phyloP scores from a whole-genome alignment of 2,113 vertebrate species.

The Suricata suricatta region DNA sequence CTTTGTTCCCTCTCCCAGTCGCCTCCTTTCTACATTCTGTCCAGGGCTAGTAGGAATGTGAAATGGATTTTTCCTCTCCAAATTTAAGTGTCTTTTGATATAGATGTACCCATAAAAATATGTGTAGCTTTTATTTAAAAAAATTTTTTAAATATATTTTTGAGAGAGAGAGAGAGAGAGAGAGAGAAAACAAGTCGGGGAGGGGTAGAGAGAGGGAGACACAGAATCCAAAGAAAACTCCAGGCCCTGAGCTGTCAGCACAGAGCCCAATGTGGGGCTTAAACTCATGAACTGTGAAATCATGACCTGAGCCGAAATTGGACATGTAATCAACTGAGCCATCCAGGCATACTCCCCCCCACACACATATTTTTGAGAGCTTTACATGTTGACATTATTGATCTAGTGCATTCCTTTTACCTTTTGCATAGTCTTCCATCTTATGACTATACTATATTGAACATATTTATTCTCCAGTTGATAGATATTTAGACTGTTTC shows the following conservation, averaged over 20 bases:
- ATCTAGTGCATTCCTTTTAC: background rate
- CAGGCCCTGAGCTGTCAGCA: too few relatives aligned
- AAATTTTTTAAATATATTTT: too few relatives aligned
- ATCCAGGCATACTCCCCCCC: background rate
- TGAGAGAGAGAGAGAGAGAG: too few relatives aligned
- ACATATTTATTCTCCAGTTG: background rate
- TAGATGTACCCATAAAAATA: background rate
- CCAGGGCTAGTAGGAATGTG: background rate
- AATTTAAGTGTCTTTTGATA: background rate
- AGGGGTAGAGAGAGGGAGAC: too few relatives aligned
- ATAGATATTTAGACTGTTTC: background rate
- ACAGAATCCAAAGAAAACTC: too few relatives aligned
- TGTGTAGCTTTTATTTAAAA: background rate
- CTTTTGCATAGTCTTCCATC: background rate
- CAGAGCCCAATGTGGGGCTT: too few relatives aligned
- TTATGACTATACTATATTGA: background rate
- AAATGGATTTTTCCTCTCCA: background rate
- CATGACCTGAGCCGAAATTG: too few relatives aligned
- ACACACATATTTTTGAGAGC: background rate
- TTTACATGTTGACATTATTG: background rate
- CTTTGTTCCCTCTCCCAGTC: background rate
- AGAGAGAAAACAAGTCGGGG: too few relatives aligned
- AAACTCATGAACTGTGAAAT: too few relatives aligned
- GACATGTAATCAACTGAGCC: too few relatives aligned
- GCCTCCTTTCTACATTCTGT: background rate